Base-by-base conservation (phyloP, 30 jellyfish, hydroid and myxozoan genomes). In the Pseudorhiza aurosa region DNA sequence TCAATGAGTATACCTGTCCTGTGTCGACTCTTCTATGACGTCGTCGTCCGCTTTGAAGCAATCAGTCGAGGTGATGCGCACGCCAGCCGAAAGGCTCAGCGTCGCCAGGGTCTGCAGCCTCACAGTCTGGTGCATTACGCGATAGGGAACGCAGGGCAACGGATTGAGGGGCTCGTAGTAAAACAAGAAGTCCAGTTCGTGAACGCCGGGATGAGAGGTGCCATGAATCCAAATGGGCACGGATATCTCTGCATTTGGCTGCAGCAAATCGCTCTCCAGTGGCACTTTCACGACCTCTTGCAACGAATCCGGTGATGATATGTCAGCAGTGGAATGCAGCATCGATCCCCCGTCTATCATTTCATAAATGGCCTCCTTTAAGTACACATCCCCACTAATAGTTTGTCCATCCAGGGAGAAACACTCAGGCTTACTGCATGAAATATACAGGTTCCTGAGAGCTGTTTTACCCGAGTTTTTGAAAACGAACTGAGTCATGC, bases 21-120 rank as follows among this genome's bases (percentile, higher is more conserved):
- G n/a, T n/a, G n/a, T n/a, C n/a, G n/a, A n/a, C n/a, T n/a, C n/a
- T n/a, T n/a, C n/a, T n/a, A n/a, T n/a, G n/a, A n/a, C 75, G 4
- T 49, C 87, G n/a, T 19, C 47, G 0, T 36, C 46, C 8, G 27
- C 72, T 14, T 69, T 57, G 44, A 40, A 70, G 49, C 39, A 49
- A 14, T 56, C 64, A 9, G 85, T 57, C 15, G 82, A 79, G 28
- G 87, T 67, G 26, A 45, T 57, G 12, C 60, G 85, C 14, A 71
- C 46, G 3, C 65, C 46, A 9, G 95, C 91, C 8, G 86, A 53
- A 35, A 91, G 35, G n/a, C 24, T 71, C 81, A 91, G 56, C 14
- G 98, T 91, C 14, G 96, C 85, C 40, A 82, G 58, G 32, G 98
- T 91, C 42, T 91, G 98, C 39, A 91, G 32, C n/a, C 96, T 82